Percentiles rank a stretch among this genome's conserved stretches.
These are phyloP conservation scores for Sarcophaga peregrina DNA, from an alignment of 1,140 invertebrate genomes.

Conservation along the genomic window DNA sequence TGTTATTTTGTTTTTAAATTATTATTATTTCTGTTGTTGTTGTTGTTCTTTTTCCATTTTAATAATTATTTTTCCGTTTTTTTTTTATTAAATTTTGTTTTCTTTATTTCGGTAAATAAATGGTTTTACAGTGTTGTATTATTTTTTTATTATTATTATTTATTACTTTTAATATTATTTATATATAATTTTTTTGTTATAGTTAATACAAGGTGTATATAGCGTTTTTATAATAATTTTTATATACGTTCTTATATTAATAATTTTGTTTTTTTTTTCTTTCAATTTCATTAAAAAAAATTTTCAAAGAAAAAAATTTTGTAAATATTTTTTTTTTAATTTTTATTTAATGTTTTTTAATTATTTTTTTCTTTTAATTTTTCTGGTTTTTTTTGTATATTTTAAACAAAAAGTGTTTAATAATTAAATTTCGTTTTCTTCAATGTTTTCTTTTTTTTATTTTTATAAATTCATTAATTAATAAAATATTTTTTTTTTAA, in stretches of 20 bases:
- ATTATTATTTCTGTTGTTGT: slow-evolving; percentile 14
- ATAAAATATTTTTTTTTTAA: background rate
- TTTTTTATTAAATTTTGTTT: slow-evolving; percentile 33
- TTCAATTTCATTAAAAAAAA: background rate
- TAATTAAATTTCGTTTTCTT: slow-evolving; percentile 29
- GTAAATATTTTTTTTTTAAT: slow-evolving; percentile 33
- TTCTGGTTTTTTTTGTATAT: background rate
- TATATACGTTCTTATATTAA: background rate
- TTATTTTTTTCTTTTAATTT: background rate
- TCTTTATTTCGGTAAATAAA: slow-evolving; percentile 35
- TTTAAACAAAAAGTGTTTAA: slow-evolving; percentile 40
- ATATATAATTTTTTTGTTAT: slow-evolving; percentile 25
- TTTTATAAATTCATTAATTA: background rate
- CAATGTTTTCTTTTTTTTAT: background rate
- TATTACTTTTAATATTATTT: background rate
- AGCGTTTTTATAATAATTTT: slow-evolving; percentile 36
- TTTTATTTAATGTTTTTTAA: background rate
- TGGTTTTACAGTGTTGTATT: slow-evolving; percentile 33
- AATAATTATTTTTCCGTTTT: slow-evolving; percentile 31
- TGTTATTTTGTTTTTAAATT: slow-evolving; percentile 11
- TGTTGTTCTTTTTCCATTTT: slow-evolving; percentile 14
- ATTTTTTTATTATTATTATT: slow-evolving; percentile 34
- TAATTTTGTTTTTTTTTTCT: background rate
- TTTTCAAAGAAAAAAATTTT: slow-evolving; percentile 22
- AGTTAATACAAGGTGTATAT: slow-evolving; percentile 40